Evolutionary conservation across 2,797 vertebrate genomes (phyloP).

Genomic region (Coilia nasus): DNA sequence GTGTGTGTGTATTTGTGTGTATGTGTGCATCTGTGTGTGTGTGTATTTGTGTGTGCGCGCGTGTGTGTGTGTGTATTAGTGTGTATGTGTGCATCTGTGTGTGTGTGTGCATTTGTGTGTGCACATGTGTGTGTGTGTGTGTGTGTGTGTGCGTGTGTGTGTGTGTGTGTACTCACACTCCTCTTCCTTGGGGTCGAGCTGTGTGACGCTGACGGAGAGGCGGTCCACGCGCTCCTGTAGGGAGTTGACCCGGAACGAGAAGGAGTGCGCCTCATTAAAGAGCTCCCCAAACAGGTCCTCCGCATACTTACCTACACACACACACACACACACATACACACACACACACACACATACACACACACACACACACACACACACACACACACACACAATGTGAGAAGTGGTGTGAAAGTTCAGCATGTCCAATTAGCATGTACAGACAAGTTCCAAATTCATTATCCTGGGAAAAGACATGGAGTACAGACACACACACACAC

Average conservation of each 20-base stretch:
- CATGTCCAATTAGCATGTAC: background rate
- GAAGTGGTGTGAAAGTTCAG: background rate
- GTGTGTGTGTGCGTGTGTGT: constrained; percentile 10
- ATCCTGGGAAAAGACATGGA: background rate
- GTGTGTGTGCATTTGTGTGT: background rate
- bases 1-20: no score
- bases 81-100: constrained; percentile 4
- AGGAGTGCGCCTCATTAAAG: constrained; percentile 97
- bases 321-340: constrained; percentile 19
- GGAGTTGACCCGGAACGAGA: constrained; percentile 97
- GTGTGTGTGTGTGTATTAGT: no score
- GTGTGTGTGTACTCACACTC: constrained; percentile 84
- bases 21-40: no score
- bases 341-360: constrained; percentile 33
- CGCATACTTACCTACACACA: constrained; percentile 92
- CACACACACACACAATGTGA: background rate
- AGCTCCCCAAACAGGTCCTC: constrained; percentile 98
- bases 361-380: constrained; percentile 1
- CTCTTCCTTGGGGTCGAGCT: constrained; percentile 97
- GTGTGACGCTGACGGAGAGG: constrained; percentile 96
- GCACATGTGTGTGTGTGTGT: constrained; percentile 1
- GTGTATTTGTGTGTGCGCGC: no score
- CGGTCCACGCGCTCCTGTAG: constrained; percentile 97
- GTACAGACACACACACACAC: constrained; percentile 24
- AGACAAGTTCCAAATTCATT: background rate